Conservation (phyloP, 2,113 vertebrate species). For the Diphyllodes magnificus region DNA sequence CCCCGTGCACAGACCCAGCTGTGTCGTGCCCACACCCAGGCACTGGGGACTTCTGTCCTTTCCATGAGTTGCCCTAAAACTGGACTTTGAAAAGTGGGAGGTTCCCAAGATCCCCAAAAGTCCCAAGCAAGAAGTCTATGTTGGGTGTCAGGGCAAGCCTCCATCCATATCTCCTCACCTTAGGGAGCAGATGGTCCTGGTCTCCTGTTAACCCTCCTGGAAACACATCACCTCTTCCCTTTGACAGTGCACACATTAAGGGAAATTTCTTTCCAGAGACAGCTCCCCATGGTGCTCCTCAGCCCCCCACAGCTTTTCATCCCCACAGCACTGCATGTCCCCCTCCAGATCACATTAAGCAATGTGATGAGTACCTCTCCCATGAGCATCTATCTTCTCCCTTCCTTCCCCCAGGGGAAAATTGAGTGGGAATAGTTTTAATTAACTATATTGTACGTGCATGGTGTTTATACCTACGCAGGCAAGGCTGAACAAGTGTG, state of each 20-base stretch:
- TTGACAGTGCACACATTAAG: neutral
- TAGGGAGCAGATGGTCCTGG: neutral
- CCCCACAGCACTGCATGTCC: fast-evolving
- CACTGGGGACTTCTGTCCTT: neutral
- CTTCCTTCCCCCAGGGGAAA: constrained; percentile 10
- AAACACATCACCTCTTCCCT: neutral
- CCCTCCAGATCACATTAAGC: neutral
- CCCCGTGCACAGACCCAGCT: fast-evolving
- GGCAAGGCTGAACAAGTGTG: constrained; percentile 55
- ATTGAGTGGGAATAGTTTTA: constrained; percentile 48
- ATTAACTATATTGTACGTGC: constrained; percentile 19
- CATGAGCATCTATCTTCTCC: constrained; percentile 11
- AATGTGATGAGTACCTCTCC: neutral
- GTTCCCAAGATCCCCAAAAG: neutral
- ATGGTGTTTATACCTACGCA: neutral
- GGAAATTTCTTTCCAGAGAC: neutral
- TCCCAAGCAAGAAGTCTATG: fast-evolving
- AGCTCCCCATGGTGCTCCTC: neutral
- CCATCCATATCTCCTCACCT: fast-evolving
- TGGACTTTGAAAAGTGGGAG: neutral
- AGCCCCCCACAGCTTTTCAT: neutral
- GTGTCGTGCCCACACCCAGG: neutral
- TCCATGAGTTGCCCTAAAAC: neutral
- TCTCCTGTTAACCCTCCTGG: neutral
- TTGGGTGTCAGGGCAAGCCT: neutral